Conservation (phyloP, 2,113 vertebrate species). For the Andinoacara biseriatus region DNA sequence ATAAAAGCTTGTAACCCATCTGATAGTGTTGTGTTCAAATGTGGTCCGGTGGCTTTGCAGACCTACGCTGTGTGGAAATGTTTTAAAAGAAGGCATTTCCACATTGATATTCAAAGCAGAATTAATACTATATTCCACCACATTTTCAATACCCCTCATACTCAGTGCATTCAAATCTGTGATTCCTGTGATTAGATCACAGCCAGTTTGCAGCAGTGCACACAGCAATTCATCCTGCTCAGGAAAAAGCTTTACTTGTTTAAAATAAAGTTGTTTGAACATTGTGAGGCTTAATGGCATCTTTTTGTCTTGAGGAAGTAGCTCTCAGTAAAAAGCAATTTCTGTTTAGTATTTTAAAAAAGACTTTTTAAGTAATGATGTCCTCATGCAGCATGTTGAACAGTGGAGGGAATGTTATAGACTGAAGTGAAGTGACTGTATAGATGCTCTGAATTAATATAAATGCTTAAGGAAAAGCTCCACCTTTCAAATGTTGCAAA, state of each 20-base stretch:
- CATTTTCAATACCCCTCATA: no score
- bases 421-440: neutral
- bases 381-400: neutral
- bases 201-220: neutral
- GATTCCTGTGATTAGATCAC: neutral
- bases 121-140: no score
- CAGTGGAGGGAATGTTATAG: neutral
- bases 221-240: neutral
- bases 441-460: constrained; percentile 10
- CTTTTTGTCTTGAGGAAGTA: neutral
- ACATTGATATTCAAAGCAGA: no score
- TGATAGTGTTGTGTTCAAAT: no score
- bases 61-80: no score
- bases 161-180: no score
- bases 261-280: neutral
- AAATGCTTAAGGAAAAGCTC: neutral
- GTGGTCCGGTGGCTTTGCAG: no score
- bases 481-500: no score
- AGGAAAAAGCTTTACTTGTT: neutral
- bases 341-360: neutral
- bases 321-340: neutral
- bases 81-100: no score
- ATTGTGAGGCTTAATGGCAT: neutral
- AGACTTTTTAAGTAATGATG: neutral
- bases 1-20: no score